Base-by-base conservation (phyloP, 2,888 invertebrate species). In the Tortricodes alternella region DNA sequence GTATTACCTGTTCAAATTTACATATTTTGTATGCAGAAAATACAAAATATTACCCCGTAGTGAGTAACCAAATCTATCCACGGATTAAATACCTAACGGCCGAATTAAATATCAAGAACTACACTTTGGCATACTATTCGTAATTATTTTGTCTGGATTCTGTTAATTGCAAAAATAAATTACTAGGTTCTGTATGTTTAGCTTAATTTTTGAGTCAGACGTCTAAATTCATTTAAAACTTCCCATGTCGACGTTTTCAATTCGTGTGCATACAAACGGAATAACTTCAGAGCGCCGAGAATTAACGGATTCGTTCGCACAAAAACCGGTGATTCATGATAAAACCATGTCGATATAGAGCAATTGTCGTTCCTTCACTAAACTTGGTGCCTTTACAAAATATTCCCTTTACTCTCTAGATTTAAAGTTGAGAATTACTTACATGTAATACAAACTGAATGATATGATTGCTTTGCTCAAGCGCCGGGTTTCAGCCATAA, bases 241-340 rank as follows among this genome's bases (percentile, higher is more conserved):
- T 23, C 44, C 21, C 43, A 21, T 49, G 43, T 55, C 43, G 23
- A 29, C 56, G 35, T 34, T 50, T 50, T 44, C 56, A 56, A 56
- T 56, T 50, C 23, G 43, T 2, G 43, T 43, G 8, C 29, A 49
- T 37, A 35, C 49, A 39, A 56, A 49, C 19, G 50, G 44, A 38
- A 37, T 37, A 37, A 38, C 49, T 44, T 39, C 49, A 49, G 41
- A 29, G 29, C 43, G 18, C 49, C 55, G 50, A 38, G 44, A 44
- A 56, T 56, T 56, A 50, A 50, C 49, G 35, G 44, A 44, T 51
- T 63, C 53, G 52, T 51, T 46, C 43, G 53, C 53, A 58, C 57
- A 53, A 50, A 62, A 65, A 65, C 65, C 59, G 19, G 65, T 72
- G 71, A 73, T 72, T 73, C 66, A 72, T 56, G 58, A 66, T 59